These are phyloP conservation scores for Sphecodes monilicornis DNA, from an alignment of 2,888 invertebrate genomes.

Conservation along the genomic window DNA sequence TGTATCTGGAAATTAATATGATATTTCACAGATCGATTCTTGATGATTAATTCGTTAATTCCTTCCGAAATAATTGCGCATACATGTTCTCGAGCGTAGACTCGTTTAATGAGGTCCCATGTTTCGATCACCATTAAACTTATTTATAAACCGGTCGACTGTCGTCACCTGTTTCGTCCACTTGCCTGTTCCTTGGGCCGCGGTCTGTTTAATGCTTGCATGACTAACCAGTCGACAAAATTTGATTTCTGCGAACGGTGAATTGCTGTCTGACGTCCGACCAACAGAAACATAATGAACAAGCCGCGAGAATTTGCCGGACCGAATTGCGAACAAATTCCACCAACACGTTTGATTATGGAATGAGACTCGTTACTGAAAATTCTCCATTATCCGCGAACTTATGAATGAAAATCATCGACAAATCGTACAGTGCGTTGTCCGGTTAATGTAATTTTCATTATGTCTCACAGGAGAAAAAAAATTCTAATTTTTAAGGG, in stretches of 20 bases:
- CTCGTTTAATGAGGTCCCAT: neutral
- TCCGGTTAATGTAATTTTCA: too few relatives aligned
- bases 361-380: neutral
- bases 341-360: neutral
- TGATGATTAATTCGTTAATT: conserved; percentile 1
- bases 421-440: too few relatives aligned
- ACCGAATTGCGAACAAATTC: conserved; percentile 1
- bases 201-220: neutral
- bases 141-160: conserved; percentile 1
- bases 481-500: neutral
- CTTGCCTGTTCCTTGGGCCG: neutral
- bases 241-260: conserved; percentile 1
- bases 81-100: neutral
- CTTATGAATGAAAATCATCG: neutral
- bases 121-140: conserved; percentile 3
- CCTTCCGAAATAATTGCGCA: neutral
- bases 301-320: conserved; percentile 66
- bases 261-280: conserved; percentile 24
- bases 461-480: neutral
- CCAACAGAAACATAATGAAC: conserved; percentile 76
- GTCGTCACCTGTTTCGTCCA: neutral
- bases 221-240: conserved; percentile 10
- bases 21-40: conserved; percentile 1
- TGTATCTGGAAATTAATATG: neutral
- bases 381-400: neutral